Evolutionary conservation across 2,797 vertebrate species (phyloP).

Genomic region (Pseudochaenichthys georgianus): DNA sequence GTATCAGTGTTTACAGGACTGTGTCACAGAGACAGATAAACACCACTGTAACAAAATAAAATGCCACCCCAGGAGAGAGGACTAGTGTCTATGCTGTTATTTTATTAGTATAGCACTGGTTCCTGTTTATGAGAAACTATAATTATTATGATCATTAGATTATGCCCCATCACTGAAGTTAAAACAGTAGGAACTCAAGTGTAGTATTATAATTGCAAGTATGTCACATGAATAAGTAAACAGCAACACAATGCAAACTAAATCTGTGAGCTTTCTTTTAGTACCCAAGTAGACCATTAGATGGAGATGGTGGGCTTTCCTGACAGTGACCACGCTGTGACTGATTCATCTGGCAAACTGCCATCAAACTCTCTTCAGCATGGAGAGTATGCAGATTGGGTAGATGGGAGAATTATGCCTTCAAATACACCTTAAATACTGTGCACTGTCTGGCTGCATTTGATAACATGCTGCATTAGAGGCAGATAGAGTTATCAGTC

Average conservation of each 20-base stretch:
- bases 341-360: constrained; percentile 46
- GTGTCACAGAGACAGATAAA: constrained; percentile 10
- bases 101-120: background rate
- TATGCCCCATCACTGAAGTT: background rate
- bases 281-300: constrained; percentile 60
- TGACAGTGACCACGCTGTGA: constrained; percentile 11
- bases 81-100: background rate
- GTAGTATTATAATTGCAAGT: background rate
- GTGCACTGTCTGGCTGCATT: constrained; percentile 53
- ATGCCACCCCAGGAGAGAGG: background rate
- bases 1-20: constrained; percentile 14
- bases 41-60: background rate
- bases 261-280: background rate
- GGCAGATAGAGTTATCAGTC: constrained; percentile 47
- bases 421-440: constrained; percentile 62
- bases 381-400: constrained; percentile 46
- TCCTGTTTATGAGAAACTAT: constrained; percentile 1
- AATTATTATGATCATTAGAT: constrained; percentile 6
- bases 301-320: constrained; percentile 61
- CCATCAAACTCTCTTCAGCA: constrained; percentile 45
- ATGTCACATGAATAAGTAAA: constrained; percentile 3
- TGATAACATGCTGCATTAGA: constrained; percentile 53
- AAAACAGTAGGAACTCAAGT: constrained; percentile 1
- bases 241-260: background rate
- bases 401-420: constrained; percentile 36